Base-by-base conservation (phyloP, 2,797 vertebrate genomes). In the Cynopterus sphinx region DNA sequence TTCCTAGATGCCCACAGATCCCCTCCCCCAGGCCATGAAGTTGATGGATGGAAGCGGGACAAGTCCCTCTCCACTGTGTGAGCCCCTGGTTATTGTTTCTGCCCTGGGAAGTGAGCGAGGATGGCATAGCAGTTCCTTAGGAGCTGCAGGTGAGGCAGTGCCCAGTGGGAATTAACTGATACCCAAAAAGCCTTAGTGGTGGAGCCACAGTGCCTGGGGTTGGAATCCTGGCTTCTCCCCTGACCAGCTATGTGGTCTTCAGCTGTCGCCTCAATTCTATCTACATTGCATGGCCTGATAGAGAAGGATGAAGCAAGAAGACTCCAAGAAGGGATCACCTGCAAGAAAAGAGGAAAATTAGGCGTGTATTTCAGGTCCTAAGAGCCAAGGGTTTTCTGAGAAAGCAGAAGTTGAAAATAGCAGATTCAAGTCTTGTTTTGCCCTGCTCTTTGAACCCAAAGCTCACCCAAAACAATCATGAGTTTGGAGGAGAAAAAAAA, bases 111-210 rank as follows among this genome's bases (percentile, higher is more conserved):
- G 67, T 33, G 33, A 67, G 16, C 2, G 5, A 43, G 65, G 68
- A n/a, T 21, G 55, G 22, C 28, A 39, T 1, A 7, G 6, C 0
- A 2, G 4, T 61, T 59, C 43, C 61, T 19, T 2, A 2, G 43
- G 39, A 78, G 26, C 19, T 43, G 24, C 39, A 39, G 26, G 51
- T 2, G 24, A 36, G 39, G 24, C 33, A 0, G 8, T 21, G 12
- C 12, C 19, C 65, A 22, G 26, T 39, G 39, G 68, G 41, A 51
- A 41, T 11, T 3, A 16, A 12, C 26, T 15, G 1, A 21, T 16
- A 9, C 36, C 33, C 4, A 24, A 2, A 17, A 43, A 90, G 21
- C 39, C 28, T 13, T 28, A 19, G 12, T 2, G 11, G 46, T 9
- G 55, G 63, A 73, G 46, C 61, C 31, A 1, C 2, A 19, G 22